These are phyloP conservation scores for Grus americana DNA, from an alignment of 2,113 vertebrate genomes.

Conservation along the genomic window DNA sequence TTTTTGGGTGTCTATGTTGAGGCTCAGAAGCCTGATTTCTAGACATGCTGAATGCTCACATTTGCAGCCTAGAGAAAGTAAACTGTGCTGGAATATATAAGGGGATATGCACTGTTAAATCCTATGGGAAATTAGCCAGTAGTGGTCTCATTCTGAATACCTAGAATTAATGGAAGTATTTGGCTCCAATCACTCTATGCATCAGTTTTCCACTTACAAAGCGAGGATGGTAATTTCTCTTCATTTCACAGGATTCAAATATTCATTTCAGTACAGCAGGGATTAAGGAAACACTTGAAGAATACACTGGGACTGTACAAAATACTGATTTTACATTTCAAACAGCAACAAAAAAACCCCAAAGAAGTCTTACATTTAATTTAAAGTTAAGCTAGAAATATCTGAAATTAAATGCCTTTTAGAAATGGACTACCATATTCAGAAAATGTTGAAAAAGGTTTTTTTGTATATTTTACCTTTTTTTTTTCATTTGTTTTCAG, in stretches of 20 bases:
- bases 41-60: background rate
- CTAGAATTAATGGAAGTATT: background rate
- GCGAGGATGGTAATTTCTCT: background rate
- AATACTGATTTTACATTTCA: background rate
- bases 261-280: background rate
- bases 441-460: background rate
- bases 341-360: accelerated
- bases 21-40: background rate
- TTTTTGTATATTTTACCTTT: background rate
- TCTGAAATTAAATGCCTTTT: background rate
- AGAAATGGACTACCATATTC: background rate
- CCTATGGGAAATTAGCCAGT: background rate
- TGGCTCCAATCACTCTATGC: background rate
- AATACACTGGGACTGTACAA: background rate
- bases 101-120: background rate
- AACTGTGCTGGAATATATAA: background rate
- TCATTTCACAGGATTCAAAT: background rate
- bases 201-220: background rate
- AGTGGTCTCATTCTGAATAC: background rate
- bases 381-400: background rate
- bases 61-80: background rate
- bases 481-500: background rate
- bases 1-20: background rate
- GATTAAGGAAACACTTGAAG: background rate
- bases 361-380: background rate